Conservation (phyloP, 2,113 vertebrate genomes). For the Pituophis catenifer region DNA sequence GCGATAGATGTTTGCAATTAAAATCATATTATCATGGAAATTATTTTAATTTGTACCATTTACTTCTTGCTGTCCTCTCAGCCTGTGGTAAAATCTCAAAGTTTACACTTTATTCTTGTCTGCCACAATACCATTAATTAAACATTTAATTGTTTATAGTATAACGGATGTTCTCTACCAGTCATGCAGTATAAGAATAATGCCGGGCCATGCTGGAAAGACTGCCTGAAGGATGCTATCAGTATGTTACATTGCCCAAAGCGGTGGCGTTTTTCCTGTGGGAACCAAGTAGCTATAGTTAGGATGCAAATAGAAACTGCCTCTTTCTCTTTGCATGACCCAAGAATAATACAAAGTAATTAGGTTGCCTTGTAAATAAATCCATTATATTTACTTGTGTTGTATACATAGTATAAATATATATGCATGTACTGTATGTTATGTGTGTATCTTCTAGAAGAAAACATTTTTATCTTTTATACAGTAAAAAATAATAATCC, state of each 20-base stretch:
- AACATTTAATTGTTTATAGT: slow-evolving; percentile 29
- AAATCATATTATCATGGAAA: slow-evolving; percentile 48
- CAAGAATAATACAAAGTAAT: rapidly evolving
- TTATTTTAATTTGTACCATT: slow-evolving; percentile 43
- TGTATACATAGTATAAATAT: neutral
- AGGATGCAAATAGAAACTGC: slow-evolving; percentile 17
- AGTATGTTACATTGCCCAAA: slow-evolving; percentile 18
- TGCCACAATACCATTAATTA: slow-evolving; percentile 36
- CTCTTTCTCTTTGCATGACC: slow-evolving; percentile 3
- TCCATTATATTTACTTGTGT: neutral
- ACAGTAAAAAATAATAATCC: slow-evolving; percentile 3
- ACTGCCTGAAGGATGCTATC: slow-evolving; percentile 23
- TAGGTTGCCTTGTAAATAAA: neutral
- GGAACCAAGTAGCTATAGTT: slow-evolving; percentile 3
- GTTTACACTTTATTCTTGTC: slow-evolving; percentile 23
- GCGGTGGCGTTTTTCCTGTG: slow-evolving; percentile 12
- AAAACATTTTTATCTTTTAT: neutral
- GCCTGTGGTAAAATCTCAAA: slow-evolving; percentile 14
- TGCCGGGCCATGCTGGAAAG: slow-evolving; percentile 7
- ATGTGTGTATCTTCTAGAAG: neutral
- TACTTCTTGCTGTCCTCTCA: neutral
- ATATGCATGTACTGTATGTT: too few relatives aligned
- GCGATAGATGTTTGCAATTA: slow-evolving; percentile 58
- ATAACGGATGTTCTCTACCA: slow-evolving; percentile 26
- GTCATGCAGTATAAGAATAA: slow-evolving; percentile 16